Evolutionary conservation across 2,797 vertebrate genomes (phyloP).

Genomic region (Dicrostonyx torquatus): DNA sequence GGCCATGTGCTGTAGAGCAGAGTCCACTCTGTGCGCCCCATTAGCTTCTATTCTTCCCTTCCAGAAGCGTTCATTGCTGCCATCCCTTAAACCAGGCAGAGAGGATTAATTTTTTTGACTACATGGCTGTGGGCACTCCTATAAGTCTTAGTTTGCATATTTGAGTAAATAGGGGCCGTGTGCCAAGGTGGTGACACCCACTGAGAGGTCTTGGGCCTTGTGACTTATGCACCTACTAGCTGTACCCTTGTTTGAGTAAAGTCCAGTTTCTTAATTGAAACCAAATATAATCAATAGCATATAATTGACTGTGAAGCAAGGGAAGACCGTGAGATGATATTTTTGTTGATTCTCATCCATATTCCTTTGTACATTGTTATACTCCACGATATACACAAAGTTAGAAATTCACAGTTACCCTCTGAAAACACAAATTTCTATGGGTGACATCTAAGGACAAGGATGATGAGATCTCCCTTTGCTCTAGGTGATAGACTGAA

Average conservation of each 20-base stretch:
- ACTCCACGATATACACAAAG: slow-evolving; percentile 10
- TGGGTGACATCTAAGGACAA: slow-evolving; percentile 8
- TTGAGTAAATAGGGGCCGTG: slow-evolving; percentile 65
- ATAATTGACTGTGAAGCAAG: slow-evolving; percentile 67
- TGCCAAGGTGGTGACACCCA: neutral
- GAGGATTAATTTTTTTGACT: slow-evolving; percentile 58
- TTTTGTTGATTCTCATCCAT: slow-evolving; percentile 59
- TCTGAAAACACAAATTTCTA: slow-evolving; percentile 34
- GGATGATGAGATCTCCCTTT: slow-evolving; percentile 11
- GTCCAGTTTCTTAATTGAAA: slow-evolving; percentile 58
- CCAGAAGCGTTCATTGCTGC: slow-evolving; percentile 18
- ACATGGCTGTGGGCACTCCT: slow-evolving; percentile 21
- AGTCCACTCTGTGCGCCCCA: neutral
- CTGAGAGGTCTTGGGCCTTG: slow-evolving; percentile 38
- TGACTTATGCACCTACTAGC: slow-evolving; percentile 43
- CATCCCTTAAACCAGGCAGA: slow-evolving; percentile 44
- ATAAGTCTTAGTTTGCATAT: slow-evolving; percentile 59
- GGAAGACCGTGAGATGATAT: slow-evolving; percentile 33
- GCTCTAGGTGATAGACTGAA: slow-evolving; percentile 40
- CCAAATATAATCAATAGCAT: slow-evolving; percentile 54
- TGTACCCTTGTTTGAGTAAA: slow-evolving; percentile 59
- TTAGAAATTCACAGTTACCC: slow-evolving; percentile 13
- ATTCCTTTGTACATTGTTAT: slow-evolving; percentile 37
- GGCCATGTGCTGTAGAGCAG: neutral
- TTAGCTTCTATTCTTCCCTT: slow-evolving; percentile 57